Percentiles rank a stretch among this genome's conserved stretches.
These are phyloP conservation scores for Tachuris rubrigastra DNA, from an alignment of 2,113 vertebrate genomes.

Conservation along the genomic window DNA sequence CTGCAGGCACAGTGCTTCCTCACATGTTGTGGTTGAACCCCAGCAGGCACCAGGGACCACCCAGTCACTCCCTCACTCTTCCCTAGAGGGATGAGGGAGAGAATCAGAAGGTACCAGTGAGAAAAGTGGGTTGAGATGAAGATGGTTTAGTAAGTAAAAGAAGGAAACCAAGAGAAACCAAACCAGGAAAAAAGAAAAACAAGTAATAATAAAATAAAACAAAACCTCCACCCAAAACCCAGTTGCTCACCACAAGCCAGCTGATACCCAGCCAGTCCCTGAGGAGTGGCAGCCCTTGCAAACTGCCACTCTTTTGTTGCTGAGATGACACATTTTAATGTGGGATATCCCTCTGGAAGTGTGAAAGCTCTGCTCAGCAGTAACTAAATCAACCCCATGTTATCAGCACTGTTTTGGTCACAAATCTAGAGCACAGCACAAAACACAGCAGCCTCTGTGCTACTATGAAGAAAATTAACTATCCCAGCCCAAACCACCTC, in stretches of 20 bases:
- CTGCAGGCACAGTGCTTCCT: not conserved
- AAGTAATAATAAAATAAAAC: not conserved
- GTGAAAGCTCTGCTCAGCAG: not conserved
- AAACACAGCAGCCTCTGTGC: not conserved
- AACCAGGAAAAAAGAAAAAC: not conserved
- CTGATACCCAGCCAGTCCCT: not conserved
- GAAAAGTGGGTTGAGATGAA: not conserved
- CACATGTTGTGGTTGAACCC: not conserved
- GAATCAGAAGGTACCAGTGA: not conserved
- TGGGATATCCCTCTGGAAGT: not conserved
- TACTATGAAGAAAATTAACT: not conserved
- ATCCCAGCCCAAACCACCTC: not conserved
- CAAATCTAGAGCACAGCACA: not conserved
- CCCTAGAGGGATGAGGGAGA: not conserved
- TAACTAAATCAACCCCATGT: not conserved
- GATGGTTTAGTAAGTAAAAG: not conserved
- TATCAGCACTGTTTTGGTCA: not conserved
- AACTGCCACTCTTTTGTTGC: not conserved
- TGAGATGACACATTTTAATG: not conserved
- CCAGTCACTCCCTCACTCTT: not conserved
- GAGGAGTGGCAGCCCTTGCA: not conserved
- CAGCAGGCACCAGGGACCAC: not conserved
- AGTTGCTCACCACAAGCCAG: accelerated
- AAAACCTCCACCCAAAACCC: not conserved
- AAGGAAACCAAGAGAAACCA: not conserved